A percentile compares a stretch with the other conserved stretches of the same genome.
These are phyloP conservation scores for Asbolus verrucosus DNA, from an alignment of 1,140 invertebrate genomes.

Conservation along the genomic window DNA sequence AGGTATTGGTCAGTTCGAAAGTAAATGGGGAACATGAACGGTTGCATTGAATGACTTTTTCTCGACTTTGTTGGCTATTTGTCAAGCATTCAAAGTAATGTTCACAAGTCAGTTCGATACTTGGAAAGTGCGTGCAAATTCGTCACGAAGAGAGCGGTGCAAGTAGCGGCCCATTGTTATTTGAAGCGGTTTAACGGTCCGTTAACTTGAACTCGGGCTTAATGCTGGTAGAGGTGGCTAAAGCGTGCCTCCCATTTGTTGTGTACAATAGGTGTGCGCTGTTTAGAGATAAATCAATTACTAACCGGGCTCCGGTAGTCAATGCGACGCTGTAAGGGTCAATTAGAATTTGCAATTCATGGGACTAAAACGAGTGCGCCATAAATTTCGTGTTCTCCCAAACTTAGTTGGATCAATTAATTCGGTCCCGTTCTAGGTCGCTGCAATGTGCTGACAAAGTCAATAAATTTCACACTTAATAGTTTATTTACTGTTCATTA, in stretches of 20 bases:
- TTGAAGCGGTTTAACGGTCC: constrained; percentile 42
- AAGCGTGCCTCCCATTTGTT: constrained; percentile 48
- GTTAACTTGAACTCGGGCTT: constrained; percentile 44
- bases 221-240: constrained; percentile 42
- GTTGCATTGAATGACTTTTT: too few relatives aligned
- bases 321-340: constrained; percentile 49
- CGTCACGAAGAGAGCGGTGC: constrained; percentile 15
- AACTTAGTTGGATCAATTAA: constrained; percentile 44
- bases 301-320: constrained; percentile 44
- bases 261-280: constrained; percentile 54
- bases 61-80: too few relatives aligned
- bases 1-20: too few relatives aligned
- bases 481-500: constrained; percentile 32
- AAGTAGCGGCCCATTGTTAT: constrained; percentile 37
- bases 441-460: background rate
- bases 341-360: constrained; percentile 55
- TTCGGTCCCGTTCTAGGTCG: constrained; percentile 28
- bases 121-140: constrained; percentile 29
- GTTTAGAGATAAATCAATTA: constrained; percentile 57
- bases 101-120: constrained; percentile 4
- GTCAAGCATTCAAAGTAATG: constrained; percentile 21
- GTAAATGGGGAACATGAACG: too few relatives aligned
- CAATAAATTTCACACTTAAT: constrained; percentile 32
- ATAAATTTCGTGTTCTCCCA: constrained; percentile 44
- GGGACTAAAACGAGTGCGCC: constrained; percentile 44